Evolutionary conservation across 35 echinoderm and acorn worm genomes (phyloP), one percentile per base, ranked within the genome.

Genomic region (Heliocidaris tuberculata): DNA sequence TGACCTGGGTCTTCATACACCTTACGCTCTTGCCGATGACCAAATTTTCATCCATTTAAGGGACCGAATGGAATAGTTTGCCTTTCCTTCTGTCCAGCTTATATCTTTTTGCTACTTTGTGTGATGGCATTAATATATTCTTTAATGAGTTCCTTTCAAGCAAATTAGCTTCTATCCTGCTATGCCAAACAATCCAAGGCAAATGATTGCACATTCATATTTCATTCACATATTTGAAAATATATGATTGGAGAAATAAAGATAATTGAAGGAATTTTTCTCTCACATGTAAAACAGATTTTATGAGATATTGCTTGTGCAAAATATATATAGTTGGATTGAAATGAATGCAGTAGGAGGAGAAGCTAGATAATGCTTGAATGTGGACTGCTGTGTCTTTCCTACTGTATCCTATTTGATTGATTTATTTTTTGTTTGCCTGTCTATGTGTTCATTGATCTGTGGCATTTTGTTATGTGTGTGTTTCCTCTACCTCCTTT

Each of bases 401-500:
- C 52, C 92, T 56, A 16, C 29, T 59, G 92, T 93, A 32, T 93
- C 16, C 48, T 50, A 47, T 93, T 93, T 93, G 91, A 93, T 93
- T 93, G 10, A 11, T 93, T 93, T 93, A 17, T 13, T 93, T 50
- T 59, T 30, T 93, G 87, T 93, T 93, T 93, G 91, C 91, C 50
- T 93, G 91, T 93, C 31, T 93, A 6, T 93, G 91, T 93, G 91
- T 11, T 27, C 91, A 93, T 59, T 93, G 91, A 93, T 93, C 50
- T 93, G 91, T 93, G 31, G 91, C 91, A 93, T 93, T 59, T 93
- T 93, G 91, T 93, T 89, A 48, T 54, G 91, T 93, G 27, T 31
- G 91, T 49, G 16, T 59, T 35, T 93, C 92, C 59, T 59, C 92
- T 61, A 27, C 50, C 48, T 93, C 49, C 48, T 59, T 27, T 31